These are phyloP conservation scores for Acanthosepion esculentum DNA, from an alignment of 2,888 invertebrate species.

Conservation along the genomic window DNA sequence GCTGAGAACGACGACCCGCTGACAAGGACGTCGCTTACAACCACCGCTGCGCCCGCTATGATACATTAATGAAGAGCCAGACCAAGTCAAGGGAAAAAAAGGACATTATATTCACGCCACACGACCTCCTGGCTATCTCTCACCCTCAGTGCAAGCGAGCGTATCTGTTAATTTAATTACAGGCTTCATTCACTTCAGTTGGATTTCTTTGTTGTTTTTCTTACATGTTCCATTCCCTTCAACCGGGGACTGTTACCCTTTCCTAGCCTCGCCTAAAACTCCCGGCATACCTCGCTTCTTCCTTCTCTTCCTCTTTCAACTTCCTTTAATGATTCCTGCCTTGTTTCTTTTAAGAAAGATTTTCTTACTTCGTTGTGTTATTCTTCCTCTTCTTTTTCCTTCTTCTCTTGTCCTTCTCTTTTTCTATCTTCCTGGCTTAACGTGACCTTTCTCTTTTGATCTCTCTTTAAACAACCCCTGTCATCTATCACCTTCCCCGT, in stretches of 20 bases:
- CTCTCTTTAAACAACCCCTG: no score
- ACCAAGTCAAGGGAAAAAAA: neutral
- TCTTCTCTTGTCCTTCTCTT: neutral
- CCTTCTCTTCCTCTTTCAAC: neutral
- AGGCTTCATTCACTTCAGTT: constrained; percentile 6
- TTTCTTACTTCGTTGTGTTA: neutral
- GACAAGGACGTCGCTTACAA: neutral
- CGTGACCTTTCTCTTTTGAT: neutral
- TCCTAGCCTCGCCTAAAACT: neutral
- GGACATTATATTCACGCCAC: neutral
- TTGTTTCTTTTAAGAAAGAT: neutral
- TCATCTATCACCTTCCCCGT: no score
- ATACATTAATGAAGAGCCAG: neutral
- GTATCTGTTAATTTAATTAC: constrained; percentile 10
- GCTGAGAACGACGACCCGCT: neutral
- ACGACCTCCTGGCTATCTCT: constrained; percentile 22
- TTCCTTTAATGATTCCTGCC: neutral
- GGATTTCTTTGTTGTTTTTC: neutral
- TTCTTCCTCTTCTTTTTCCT: neutral
- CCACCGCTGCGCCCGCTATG: neutral
- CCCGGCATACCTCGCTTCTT: neutral
- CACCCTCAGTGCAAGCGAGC: neutral
- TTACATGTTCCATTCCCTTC: neutral
- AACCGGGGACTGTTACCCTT: neutral
- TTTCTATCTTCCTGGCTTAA: neutral